These are phyloP conservation scores for Alauda arvensis DNA, from an alignment of 2,797 vertebrate species.

Conservation along the genomic window DNA sequence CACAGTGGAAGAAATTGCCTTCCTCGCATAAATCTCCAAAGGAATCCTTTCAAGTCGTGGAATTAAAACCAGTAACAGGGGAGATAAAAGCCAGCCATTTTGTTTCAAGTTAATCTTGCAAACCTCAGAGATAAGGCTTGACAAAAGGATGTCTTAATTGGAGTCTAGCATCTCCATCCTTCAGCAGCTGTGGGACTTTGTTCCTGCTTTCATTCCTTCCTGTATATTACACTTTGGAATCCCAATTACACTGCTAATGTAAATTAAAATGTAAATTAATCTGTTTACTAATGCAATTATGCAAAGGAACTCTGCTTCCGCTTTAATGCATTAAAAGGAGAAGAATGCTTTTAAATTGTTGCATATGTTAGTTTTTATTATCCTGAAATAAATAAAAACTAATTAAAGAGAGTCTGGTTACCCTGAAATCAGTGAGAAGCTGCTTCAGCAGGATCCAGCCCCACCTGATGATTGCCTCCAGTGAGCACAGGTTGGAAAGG, in stretches of 20 bases:
- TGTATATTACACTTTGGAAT: background rate
- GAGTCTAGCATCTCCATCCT: conserved; percentile 1
- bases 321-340: background rate
- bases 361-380: background rate
- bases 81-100: conserved; percentile 25
- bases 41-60: background rate
- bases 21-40: background rate
- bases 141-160: conserved; percentile 40
- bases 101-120: conserved; percentile 17
- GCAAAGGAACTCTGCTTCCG: background rate
- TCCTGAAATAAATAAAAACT: background rate
- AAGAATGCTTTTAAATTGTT: background rate
- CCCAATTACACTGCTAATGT: conserved; percentile 24
- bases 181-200: background rate
- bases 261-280: conserved; percentile 53
- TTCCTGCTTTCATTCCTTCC: conserved; percentile 3
- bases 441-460: background rate
- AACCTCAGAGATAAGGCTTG: conserved; percentile 28
- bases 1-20: background rate
- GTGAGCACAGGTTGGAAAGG: background rate
- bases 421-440: background rate
- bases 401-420: background rate
- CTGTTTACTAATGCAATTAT: conserved; percentile 26
- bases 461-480: background rate
- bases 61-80: background rate